A percentile compares a stretch with the other conserved stretches of the same genome.
Evolutionary conservation across 2,113 vertebrate species (phyloP).

Genomic region (Verasper variegatus): DNA sequence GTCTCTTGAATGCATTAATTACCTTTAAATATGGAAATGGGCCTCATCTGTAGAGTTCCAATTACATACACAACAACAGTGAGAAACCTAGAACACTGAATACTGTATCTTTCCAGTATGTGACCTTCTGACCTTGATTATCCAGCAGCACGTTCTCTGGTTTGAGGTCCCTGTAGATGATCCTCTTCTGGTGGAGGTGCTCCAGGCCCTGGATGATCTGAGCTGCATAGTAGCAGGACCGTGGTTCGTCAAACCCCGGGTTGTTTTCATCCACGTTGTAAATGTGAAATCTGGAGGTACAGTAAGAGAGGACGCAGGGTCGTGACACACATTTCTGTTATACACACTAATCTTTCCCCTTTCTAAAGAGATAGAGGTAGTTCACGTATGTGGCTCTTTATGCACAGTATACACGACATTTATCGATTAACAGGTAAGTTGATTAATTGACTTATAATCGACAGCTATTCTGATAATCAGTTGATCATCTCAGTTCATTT

Average conservation of each 20-base stretch:
- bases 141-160: slow-evolving; percentile 93
- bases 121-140: slow-evolving; percentile 78
- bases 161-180: slow-evolving; percentile 90
- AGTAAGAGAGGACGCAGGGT: neutral
- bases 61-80: no score
- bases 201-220: slow-evolving; percentile 86
- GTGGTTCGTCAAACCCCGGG: slow-evolving; percentile 78
- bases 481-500: no score
- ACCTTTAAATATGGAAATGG: no score
- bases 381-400: no score
- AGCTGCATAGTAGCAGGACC: slow-evolving; percentile 81
- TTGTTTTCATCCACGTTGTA: slow-evolving; percentile 86
- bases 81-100: neutral
- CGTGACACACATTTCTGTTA: neutral
- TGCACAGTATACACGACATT: neutral
- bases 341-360: neutral
- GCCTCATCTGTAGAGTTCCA: no score
- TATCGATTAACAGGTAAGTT: no score
- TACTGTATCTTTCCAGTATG: neutral
- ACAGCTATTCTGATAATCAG: no score
- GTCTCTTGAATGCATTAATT: no score
- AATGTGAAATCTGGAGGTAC: slow-evolving; percentile 82
- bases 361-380: neutral
- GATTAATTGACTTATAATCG: no score
- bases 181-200: slow-evolving; percentile 85